Evolutionary conservation across 1,140 invertebrate genomes (phyloP), one percentile per base, ranked within the genome.

Genomic region (Meloidogyne exigua): DNA sequence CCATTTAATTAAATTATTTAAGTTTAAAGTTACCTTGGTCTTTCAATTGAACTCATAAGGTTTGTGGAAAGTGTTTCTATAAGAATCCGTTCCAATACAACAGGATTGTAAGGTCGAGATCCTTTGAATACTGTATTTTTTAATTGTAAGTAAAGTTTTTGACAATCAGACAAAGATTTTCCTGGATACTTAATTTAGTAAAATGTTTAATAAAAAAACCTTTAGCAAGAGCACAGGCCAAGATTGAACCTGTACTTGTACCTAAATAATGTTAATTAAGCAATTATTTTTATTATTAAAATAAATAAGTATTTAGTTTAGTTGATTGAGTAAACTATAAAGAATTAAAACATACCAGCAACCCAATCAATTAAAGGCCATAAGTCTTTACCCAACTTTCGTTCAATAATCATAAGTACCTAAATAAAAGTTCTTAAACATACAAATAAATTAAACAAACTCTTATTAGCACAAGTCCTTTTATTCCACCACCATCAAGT

Each of bases 161-260:
- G 92, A 78, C 88, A 87, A 76, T 91, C 89, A 4, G 84, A 71
- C 12, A 89, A 80, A n/a, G 87, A 81, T 84, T 90, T 90, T 76
- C 89, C 90, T 90, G 79, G 69, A 80, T 12, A 75, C 28, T 72
- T 63, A 63, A 11, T 72, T 72, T 42, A 11, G 13, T 11, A 36
- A 78, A 13, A 79, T 25, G 10, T 65, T 36, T 26, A 66, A 62
- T 44, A 15, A 44, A n/a, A n/a, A 57, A n/a, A 57, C 49, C 49
- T 57, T 57, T 57, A n/a, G 49, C 49, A 57, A 57, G 49, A 9
- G 49, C 49, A 57, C 49, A 57, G 10, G 49, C 49, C 0, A 57
- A n/a, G 10, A 57, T 57, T 57, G 49, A 2, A 5, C 49, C 49
- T n/a, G 95, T 98, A 77, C 94, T 96, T 2, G 96, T 98, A 9